Evolutionary conservation across 2,888 invertebrate genomes (phyloP).

Genomic region (Xanthorhoe designata): DNA sequence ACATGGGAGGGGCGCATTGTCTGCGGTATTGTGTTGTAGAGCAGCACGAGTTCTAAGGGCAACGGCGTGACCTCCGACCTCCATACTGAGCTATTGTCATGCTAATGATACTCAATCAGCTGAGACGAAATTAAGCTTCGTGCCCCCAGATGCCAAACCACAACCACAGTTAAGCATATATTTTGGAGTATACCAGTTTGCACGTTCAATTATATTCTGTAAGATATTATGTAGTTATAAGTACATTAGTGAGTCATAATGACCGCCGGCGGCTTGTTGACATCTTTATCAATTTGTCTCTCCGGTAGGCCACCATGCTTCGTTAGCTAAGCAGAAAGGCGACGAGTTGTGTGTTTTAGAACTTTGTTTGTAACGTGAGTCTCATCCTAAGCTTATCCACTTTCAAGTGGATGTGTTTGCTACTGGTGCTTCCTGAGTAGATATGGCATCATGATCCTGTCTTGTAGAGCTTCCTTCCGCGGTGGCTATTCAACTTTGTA

Average conservation of each 20-base stretch:
- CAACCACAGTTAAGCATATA: constrained; percentile 22
- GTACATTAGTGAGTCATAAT: constrained; percentile 45
- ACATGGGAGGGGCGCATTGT: constrained; percentile 78
- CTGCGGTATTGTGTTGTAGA: constrained; percentile 58
- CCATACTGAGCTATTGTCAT: constrained; percentile 73
- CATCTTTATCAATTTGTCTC: constrained; percentile 47
- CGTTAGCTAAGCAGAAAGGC: constrained; percentile 40
- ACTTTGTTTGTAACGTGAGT: constrained; percentile 61
- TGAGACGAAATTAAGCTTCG: constrained; percentile 52
- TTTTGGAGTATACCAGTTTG: constrained; percentile 10
- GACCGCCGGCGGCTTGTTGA: constrained; percentile 41
- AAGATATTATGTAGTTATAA: background rate
- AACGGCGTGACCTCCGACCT: constrained; percentile 73
- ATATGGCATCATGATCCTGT: constrained; percentile 69
- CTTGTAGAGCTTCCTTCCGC: constrained; percentile 81
- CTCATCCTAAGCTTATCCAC: constrained; percentile 69
- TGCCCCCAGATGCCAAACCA: constrained; percentile 37
- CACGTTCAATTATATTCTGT: constrained; percentile 17
- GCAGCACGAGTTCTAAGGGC: constrained; percentile 70
- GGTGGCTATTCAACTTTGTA: constrained; percentile 55
- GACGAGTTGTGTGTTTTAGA: constrained; percentile 37
- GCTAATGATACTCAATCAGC: constrained; percentile 69
- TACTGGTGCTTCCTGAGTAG: constrained; percentile 75
- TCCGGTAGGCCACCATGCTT: constrained; percentile 62
- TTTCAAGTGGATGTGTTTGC: constrained; percentile 63